Evolutionary conservation across 92 coral and sea anemone species (phyloP).

Genomic region (Muricea muricata): DNA sequence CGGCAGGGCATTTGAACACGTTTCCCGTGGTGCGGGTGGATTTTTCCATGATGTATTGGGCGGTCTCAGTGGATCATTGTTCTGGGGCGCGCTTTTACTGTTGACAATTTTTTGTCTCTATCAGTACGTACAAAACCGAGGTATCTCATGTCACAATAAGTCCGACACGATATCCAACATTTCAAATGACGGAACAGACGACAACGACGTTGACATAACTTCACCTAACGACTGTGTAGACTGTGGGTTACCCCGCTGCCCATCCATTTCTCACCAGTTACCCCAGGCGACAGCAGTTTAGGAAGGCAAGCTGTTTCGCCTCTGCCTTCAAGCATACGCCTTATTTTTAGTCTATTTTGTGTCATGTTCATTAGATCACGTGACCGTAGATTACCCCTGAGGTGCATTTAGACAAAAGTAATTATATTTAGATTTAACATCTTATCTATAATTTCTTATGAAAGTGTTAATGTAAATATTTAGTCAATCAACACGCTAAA

Average conservation of each 20-base stretch:
- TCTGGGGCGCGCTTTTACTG: not conserved
- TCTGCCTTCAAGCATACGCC: slow-evolving; percentile 11
- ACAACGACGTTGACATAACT: not conserved
- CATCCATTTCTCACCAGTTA: not conserved
- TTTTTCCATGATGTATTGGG: slow-evolving; percentile 13
- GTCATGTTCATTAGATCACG: not conserved
- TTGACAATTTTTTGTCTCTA: not conserved
- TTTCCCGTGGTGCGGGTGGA: not conserved
- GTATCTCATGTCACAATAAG: not conserved
- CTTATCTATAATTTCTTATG: not conserved
- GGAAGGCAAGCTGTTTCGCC: slow-evolving; percentile 1
- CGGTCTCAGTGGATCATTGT: not conserved
- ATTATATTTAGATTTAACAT: no score
- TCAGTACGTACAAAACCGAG: not conserved
- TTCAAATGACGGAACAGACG: not conserved
- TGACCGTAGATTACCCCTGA: not conserved
- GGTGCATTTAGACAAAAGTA: not conserved
- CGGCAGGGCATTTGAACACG: not conserved
- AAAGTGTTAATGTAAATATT: not conserved
- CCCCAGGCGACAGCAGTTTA: not conserved
- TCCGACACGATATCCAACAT: not conserved
- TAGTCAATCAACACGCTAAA: not conserved
- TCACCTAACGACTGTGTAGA: slow-evolving; percentile 6
- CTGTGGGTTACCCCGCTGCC: slow-evolving; percentile 34
- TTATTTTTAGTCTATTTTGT: not conserved